These are phyloP conservation scores for Campylorhamphus procurvoides DNA, from an alignment of 2,113 vertebrate genomes.

Conservation along the genomic window DNA sequence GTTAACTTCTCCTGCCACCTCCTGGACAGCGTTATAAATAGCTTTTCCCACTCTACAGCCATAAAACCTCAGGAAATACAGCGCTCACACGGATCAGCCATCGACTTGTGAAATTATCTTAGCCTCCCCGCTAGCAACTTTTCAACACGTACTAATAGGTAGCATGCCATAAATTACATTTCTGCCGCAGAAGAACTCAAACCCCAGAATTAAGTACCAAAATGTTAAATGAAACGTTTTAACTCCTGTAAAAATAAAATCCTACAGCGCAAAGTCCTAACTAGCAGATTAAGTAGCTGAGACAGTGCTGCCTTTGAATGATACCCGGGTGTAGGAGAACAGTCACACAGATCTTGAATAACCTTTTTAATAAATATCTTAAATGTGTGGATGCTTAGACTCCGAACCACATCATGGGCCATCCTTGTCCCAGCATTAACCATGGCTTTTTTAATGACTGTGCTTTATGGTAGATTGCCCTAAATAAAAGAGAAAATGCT, in stretches of 20 bases:
- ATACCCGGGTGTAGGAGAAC: not conserved
- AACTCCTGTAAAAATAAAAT: not conserved
- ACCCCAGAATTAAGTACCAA: not conserved
- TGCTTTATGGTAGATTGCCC: not conserved
- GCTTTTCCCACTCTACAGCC: not conserved
- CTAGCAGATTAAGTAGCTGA: not conserved
- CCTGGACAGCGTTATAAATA: conserved; percentile 27
- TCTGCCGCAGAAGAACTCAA: not conserved
- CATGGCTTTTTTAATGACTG: not conserved
- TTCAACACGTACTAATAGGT: not conserved
- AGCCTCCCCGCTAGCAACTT: not conserved
- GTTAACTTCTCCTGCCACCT: conserved; percentile 77
- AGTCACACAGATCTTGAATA: not conserved
- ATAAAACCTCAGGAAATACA: not conserved
- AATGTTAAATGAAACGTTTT: not conserved
- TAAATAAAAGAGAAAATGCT: not conserved
- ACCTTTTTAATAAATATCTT: not conserved
- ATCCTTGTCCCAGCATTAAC: not conserved
- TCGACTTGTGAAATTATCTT: not conserved
- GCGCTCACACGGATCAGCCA: fast-evolving
- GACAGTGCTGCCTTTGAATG: not conserved
- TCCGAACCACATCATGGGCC: not conserved
- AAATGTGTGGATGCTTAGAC: not conserved
- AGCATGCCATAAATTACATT: not conserved
- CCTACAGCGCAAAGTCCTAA: not conserved